These are phyloP conservation scores for Oreochromis spilurus DNA, from an alignment of 2,113 vertebrate genomes.

Conservation along the genomic window DNA sequence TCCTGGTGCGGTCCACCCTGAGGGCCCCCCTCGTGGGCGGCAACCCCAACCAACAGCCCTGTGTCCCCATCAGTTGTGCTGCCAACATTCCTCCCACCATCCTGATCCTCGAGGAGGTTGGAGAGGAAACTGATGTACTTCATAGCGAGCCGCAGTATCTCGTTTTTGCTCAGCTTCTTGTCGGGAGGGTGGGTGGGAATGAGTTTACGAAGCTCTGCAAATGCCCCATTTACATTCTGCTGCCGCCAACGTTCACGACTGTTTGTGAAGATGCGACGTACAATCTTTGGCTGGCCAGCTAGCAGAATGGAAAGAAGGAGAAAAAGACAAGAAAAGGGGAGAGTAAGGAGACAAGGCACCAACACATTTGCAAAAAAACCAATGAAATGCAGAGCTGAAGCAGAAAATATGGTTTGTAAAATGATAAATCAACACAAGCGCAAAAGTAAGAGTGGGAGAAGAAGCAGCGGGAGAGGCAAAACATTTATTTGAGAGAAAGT, in stretches of 20 bases:
- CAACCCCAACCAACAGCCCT: slow-evolving; percentile 77
- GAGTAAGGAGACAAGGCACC: background rate
- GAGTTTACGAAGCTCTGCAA: slow-evolving; percentile 91
- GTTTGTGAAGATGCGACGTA: slow-evolving; percentile 92
- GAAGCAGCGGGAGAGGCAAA: background rate
- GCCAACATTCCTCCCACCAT: slow-evolving; percentile 84
- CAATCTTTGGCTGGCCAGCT: slow-evolving; percentile 91
- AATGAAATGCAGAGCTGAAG: background rate
- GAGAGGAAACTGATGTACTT: slow-evolving; percentile 97
- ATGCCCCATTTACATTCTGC: slow-evolving; percentile 93
- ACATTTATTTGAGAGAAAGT: background rate
- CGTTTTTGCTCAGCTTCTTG: slow-evolving; percentile 96
- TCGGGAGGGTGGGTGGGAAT: slow-evolving; percentile 91
- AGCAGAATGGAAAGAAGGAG: background rate
- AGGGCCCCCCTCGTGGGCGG: slow-evolving; percentile 71
- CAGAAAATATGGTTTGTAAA: background rate
- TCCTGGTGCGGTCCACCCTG: slow-evolving; percentile 68
- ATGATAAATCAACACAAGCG: background rate
- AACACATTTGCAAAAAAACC: background rate
- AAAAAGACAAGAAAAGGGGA: slow-evolving; percentile 60
- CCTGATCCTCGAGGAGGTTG: slow-evolving; percentile 92
- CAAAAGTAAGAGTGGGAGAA: background rate
- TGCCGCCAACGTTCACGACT: slow-evolving; percentile 93
- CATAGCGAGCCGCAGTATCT: slow-evolving; percentile 93
- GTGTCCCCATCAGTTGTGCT: slow-evolving; percentile 74